Conservation (phyloP, 2,888 invertebrate species). For the Orthosia gothica region DNA sequence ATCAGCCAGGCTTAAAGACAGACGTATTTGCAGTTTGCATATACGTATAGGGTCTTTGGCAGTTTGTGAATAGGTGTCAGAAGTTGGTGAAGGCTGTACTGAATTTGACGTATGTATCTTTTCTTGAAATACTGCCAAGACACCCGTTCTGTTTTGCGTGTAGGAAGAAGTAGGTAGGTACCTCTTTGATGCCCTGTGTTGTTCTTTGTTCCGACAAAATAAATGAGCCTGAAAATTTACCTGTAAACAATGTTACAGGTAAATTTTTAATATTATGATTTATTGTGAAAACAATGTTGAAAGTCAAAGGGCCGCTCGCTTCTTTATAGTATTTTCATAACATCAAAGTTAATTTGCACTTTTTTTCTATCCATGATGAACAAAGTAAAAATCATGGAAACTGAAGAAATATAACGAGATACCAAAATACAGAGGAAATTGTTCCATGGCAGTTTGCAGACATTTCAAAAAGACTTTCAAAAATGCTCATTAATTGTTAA, state of each 20-base stretch:
- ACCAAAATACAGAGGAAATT: no score
- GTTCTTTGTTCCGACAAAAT: conserved; percentile 7
- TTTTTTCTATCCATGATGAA: no score
- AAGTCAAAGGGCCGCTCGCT: background rate
- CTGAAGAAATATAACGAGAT: background rate
- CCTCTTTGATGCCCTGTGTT: background rate
- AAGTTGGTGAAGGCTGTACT: no score
- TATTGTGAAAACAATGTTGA: background rate
- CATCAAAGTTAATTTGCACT: background rate
- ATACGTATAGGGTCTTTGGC: no score
- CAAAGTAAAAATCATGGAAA: background rate
- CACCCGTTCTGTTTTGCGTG: no score
- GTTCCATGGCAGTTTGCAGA: no score
- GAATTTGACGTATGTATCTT: no score
- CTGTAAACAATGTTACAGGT: background rate
- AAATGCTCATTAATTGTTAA: conserved; percentile 26
- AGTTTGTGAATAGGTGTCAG: no score
- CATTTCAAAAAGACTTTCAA: background rate
- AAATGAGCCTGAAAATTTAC: conserved; percentile 8
- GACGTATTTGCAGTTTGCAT: no score
- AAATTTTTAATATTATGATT: background rate
- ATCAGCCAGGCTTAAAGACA: no score
- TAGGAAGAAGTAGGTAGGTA: no score
- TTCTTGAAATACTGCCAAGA: no score
- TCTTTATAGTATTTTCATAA: background rate